Percentiles rank a stretch among this genome's conserved stretches.
phyloP scores from a whole-genome alignment of 2,113 vertebrate species.

The Microcebus tavaratra region DNA sequence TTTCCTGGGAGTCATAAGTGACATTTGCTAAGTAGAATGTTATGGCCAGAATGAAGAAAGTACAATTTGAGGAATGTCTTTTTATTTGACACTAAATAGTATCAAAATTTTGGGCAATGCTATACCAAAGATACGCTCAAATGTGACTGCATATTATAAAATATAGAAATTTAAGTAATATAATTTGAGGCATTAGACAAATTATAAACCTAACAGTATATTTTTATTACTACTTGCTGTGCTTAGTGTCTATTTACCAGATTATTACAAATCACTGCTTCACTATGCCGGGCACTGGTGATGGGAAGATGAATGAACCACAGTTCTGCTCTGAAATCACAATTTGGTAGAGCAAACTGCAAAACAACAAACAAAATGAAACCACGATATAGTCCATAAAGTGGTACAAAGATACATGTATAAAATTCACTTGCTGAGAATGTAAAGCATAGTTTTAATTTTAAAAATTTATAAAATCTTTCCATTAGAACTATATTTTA shows the following conservation, averaged over 20 bases:
- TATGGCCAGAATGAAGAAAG: background rate
- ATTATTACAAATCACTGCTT: background rate
- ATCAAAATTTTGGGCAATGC: background rate
- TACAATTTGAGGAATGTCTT: background rate
- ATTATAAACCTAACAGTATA: background rate
- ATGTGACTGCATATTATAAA: background rate
- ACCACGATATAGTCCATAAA: background rate
- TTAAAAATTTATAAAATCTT: background rate
- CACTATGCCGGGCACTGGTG: background rate
- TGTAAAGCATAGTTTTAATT: background rate
- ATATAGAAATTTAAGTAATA: background rate
- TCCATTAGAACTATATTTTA: background rate
- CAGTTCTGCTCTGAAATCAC: background rate
- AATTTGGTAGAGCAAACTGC: background rate
- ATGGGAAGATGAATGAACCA: background rate
- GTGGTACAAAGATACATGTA: background rate
- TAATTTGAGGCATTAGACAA: background rate
- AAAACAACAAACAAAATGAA: background rate
- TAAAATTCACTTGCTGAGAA: background rate
- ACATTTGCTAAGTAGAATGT: slow-evolving; percentile 9
- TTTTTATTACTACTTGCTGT: background rate
- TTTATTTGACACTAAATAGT: slow-evolving; percentile 19
- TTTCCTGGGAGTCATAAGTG: background rate
- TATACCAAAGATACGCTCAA: background rate
- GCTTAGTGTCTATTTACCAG: background rate